phyloP scores from a whole-genome alignment of 1,140 invertebrate genomes.

The Doryteuthis pealeii region DNA sequence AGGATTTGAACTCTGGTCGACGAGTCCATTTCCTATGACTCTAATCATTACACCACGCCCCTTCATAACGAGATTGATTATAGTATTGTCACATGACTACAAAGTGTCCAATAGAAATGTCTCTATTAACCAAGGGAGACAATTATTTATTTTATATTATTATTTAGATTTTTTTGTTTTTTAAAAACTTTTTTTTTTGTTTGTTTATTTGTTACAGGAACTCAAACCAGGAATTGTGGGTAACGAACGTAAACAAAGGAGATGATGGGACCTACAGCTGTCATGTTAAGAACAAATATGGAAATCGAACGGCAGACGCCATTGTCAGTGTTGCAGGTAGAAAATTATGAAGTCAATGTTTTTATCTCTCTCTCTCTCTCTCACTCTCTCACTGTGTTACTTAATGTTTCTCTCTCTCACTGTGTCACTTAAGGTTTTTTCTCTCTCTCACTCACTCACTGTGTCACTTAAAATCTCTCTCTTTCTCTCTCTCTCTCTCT shows the following conservation, averaged over 20 bases:
- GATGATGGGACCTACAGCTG: slow-evolving; percentile 86
- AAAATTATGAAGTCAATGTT: neutral
- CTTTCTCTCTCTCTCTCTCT: neutral
- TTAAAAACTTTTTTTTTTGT: neutral
- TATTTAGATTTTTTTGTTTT: too few relatives aligned
- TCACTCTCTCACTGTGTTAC: neutral
- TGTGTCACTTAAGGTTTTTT: neutral
- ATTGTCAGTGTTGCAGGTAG: slow-evolving; percentile 45
- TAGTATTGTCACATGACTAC: too few relatives aligned
- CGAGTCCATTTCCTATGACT: too few relatives aligned
- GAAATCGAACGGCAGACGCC: slow-evolving; percentile 63
- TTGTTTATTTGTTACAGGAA: slow-evolving; percentile 27
- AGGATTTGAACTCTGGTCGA: too few relatives aligned
- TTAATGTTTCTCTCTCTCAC: neutral
- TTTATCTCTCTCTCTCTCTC: neutral
- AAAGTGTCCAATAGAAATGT: too few relatives aligned
- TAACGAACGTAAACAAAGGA: slow-evolving; percentile 44
- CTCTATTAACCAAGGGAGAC: too few relatives aligned
- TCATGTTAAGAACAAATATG: slow-evolving; percentile 83
- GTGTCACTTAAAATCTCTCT: neutral
- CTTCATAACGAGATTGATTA: too few relatives aligned
- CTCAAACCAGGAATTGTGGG: slow-evolving; percentile 42
- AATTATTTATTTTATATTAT: too few relatives aligned
- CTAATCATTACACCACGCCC: too few relatives aligned
- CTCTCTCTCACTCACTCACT: too few relatives aligned